phyloP scores from a whole-genome alignment of 2,888 invertebrate species.

The Amblyjoppa fuscipennis region DNA sequence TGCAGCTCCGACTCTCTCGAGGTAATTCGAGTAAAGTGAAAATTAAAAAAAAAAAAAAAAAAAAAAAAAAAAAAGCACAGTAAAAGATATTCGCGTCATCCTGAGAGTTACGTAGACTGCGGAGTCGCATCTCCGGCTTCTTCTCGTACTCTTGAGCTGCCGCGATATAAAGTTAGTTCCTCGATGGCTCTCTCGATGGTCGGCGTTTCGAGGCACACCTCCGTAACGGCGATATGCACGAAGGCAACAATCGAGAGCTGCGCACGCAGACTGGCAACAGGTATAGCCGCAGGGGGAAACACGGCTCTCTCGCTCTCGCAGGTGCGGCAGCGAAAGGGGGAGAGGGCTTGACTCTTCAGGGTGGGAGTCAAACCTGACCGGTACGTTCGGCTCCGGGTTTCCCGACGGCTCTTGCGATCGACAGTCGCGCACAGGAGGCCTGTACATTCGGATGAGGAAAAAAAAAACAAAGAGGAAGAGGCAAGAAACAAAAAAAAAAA shows the following conservation, averaged over 20 bases:
- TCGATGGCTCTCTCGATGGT: not conserved
- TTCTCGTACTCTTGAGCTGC: too few species aligned
- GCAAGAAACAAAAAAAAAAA: not conserved
- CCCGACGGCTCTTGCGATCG: constrained; percentile 72
- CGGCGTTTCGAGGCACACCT: not conserved
- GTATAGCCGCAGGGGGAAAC: constrained; percentile 67
- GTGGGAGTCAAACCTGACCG: constrained; percentile 79
- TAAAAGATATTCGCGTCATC: too few species aligned
- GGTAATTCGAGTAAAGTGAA: too few species aligned
- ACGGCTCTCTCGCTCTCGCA: constrained; percentile 60
- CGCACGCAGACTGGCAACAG: constrained; percentile 78
- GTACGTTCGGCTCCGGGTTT: constrained; percentile 68
- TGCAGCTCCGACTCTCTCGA: too few species aligned
- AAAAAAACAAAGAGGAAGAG: not conserved
- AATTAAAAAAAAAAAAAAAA: too few species aligned
- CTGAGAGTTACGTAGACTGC: too few species aligned
- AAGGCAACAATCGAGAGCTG: constrained; percentile 63
- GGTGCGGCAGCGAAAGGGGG: constrained; percentile 70
- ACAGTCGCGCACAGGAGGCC: constrained; percentile 79
- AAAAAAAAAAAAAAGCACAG: too few species aligned
- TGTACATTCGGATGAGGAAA: constrained; percentile 69
- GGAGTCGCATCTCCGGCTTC: too few species aligned
- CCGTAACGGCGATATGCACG: constrained; percentile 16
- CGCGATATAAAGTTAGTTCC: not conserved
- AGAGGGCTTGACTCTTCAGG: constrained; percentile 73